A percentile compares a stretch with the other conserved stretches of the same genome.
Evolutionary conservation across 2,888 invertebrate species (phyloP).

Genomic region (Lumbricus terrestris): DNA sequence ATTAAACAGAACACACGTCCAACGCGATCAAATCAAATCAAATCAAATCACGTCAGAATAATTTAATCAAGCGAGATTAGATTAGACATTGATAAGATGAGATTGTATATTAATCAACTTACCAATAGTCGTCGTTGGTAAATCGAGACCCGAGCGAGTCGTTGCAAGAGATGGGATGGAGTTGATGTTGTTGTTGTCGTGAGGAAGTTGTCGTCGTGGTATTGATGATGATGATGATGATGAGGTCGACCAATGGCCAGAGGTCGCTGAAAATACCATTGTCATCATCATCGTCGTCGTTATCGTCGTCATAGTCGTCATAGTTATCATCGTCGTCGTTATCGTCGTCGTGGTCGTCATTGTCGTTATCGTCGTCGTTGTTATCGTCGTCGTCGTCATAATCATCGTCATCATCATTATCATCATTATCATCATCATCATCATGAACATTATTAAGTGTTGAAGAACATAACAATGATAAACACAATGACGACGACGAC

Average conservation of each 20-base stretch:
- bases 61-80: neutral
- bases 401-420: constrained; percentile 23
- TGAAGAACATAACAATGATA: too few species aligned
- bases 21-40: too few species aligned
- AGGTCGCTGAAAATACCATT: neutral
- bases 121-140: neutral
- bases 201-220: neutral
- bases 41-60: too few species aligned
- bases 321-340: neutral
- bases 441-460: constrained; percentile 22
- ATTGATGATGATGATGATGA: neutral
- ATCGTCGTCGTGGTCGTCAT: constrained; percentile 10
- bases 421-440: constrained; percentile 24
- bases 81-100: neutral
- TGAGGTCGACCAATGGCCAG: neutral
- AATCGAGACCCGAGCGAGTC: neutral
- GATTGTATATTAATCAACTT: neutral
- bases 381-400: constrained; percentile 25
- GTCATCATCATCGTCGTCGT: neutral
- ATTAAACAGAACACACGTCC: too few species aligned
- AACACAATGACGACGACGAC: too few species aligned
- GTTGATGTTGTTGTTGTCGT: neutral
- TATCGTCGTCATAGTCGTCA: neutral
- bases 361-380: constrained; percentile 24
- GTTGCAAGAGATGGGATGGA: neutral